Evolutionary conservation across 2,797 vertebrate genomes (phyloP), one percentile per base, ranked within the genome.

Genomic region (Molossus alvarezi): DNA sequence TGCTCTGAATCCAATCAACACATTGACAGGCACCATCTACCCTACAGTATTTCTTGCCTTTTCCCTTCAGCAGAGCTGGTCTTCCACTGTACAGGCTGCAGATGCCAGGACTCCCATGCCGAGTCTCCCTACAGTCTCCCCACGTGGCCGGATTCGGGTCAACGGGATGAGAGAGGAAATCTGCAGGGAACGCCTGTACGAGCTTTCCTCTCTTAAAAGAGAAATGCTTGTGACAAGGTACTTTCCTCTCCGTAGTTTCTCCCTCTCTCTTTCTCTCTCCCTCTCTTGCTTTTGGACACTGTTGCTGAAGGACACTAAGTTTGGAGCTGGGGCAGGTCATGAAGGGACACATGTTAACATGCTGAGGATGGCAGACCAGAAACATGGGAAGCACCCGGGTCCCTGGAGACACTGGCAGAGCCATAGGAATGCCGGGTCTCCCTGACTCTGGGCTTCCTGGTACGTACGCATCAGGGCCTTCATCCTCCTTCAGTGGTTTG

Each of bases 401-500:
- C 41, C 53, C 67, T 5, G 41, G 29, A 21, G 88, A 33, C 53
- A 4, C 3, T 6, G 6, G 58, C 65, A 20, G 9, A 48, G 11
- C 18, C 4, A 8, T 8, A 2, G 25, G 3, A 1, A 23, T 0
- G 20, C 23, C 5, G 1, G 18, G 8, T 29, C 25, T n/a, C 41
- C 53, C 33, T 64, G 18, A 71, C 55, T 57, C 73, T 55, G 62
- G 67, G 23, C 20, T 84, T 87, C 85, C 45, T 79, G 51, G 29
- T n/a, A 29, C 4, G 51, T 88, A 71, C 45, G 69, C 55, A 25
- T 53, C 37, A 72, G 37, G 64, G 53, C 58, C 21, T 60, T 65
- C 13, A 73, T 72, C 37, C n/a, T 37, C 25, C 6, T 71, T 79
- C 25, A 64, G 7, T 83, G 48, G 33, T 45, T 57, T 37, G 23